phyloP scores from a whole-genome alignment of 64 coral and sea anemone species.

The Stylophora pistillata region DNA sequence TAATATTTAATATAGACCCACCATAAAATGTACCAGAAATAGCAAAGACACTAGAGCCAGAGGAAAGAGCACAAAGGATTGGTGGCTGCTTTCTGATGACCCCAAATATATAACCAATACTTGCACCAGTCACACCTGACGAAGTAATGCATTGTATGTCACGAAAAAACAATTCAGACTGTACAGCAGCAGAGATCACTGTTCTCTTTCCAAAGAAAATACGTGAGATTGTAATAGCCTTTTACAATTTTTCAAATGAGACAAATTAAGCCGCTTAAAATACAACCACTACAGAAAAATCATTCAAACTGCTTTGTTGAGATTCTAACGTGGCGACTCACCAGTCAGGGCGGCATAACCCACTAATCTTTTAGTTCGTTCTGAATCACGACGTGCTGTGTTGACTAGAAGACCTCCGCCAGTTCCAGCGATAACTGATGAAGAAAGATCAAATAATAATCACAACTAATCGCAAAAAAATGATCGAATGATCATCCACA shows the following conservation, averaged over 20 bases:
- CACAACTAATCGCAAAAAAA: not conserved
- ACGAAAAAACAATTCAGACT: not conserved
- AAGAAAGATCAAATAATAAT: not conserved
- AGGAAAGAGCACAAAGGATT: constrained; percentile 43
- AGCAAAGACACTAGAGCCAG: constrained; percentile 69
- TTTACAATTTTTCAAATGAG: too few species aligned
- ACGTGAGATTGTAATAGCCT: too few species aligned
- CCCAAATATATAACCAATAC: constrained; percentile 59
- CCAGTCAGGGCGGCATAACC: constrained; percentile 75
- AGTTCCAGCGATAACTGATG: constrained; percentile 50
- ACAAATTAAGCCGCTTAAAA: too few species aligned
- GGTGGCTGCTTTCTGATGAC: constrained; percentile 43
- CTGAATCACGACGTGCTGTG: constrained; percentile 73
- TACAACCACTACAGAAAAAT: too few species aligned
- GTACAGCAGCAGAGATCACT: not conserved
- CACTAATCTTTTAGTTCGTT: constrained; percentile 74
- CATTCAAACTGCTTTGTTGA: too few species aligned
- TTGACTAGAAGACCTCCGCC: constrained; percentile 55
- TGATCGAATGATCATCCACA: not conserved
- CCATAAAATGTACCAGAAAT: constrained; percentile 85
- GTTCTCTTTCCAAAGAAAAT: too few species aligned
- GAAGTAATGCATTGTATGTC: not conserved
- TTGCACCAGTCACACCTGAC: constrained; percentile 66
- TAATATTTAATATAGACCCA: constrained; percentile 43
- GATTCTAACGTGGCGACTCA: not conserved